A percentile compares a stretch with the other conserved stretches of the same genome.
phyloP scores from a whole-genome alignment of 1,140 invertebrate species.

The Lordiphosa stackelbergi region DNA sequence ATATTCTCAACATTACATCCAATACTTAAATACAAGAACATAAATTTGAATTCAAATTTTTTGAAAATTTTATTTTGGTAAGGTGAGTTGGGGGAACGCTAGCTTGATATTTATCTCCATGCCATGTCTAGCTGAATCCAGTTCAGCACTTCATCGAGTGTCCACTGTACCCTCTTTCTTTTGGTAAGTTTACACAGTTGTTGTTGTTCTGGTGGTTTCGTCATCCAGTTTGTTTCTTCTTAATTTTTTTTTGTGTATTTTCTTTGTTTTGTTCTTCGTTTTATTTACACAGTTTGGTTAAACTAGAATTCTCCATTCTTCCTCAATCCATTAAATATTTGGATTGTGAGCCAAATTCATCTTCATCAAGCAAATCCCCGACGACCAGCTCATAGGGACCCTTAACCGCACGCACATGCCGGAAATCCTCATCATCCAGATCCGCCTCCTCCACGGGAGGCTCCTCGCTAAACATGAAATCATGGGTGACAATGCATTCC shows the following conservation, averaged over 20 bases:
- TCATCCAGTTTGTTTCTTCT: too few relatives aligned
- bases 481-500: constrained; percentile 65
- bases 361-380: constrained; percentile 44
- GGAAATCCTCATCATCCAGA: constrained; percentile 31
- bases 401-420: constrained; percentile 38
- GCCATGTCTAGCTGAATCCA: too few relatives aligned
- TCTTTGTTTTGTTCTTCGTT: background rate
- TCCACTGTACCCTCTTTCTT: background rate
- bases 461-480: constrained; percentile 65
- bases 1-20: too few relatives aligned
- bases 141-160: background rate
- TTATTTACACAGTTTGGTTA: constrained; percentile 25
- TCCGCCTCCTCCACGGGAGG: constrained; percentile 18
- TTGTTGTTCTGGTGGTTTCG: constrained; percentile 23
- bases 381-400: constrained; percentile 39
- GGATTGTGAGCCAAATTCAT: constrained; percentile 47
- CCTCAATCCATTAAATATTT: constrained; percentile 62
- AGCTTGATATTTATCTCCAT: too few relatives aligned
- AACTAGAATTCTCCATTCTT: background rate
- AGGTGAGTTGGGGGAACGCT: too few relatives aligned
- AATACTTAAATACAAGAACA: too few relatives aligned
- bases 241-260: too few relatives aligned
- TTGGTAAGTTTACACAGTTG: constrained; percentile 50
- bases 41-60: too few relatives aligned
- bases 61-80: too few relatives aligned